These are phyloP conservation scores for Nematolebias whitei DNA, from an alignment of 2,113 vertebrate genomes.

Conservation along the genomic window DNA sequence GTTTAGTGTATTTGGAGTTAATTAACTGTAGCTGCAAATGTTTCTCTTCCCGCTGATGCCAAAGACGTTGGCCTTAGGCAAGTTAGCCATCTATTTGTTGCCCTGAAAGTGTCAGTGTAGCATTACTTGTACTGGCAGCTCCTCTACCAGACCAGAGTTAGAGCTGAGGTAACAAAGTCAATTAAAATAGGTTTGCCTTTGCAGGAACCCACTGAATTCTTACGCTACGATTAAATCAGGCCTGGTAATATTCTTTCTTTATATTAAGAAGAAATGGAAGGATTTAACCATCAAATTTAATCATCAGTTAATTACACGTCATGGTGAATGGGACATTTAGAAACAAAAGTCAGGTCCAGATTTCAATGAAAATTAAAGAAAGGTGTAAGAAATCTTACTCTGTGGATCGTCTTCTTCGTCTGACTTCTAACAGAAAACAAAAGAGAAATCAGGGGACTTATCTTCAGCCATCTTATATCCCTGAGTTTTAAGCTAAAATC, in stretches of 20 bases:
- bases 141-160: not conserved
- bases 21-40: conserved; percentile 40
- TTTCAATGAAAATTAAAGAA: too few species aligned
- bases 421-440: too few species aligned
- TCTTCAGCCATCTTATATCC: too few species aligned
- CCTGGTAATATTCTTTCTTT: not conserved
- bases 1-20: conserved; percentile 34
- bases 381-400: too few species aligned
- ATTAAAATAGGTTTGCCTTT: not conserved
- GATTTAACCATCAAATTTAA: too few species aligned
- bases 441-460: too few species aligned
- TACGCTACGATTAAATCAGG: not conserved
- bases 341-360: too few species aligned
- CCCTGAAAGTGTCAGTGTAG: conserved; percentile 26
- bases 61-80: conserved; percentile 38
- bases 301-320: too few species aligned
- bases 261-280: too few species aligned
- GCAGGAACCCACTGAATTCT: not conserved
- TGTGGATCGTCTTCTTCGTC: too few species aligned
- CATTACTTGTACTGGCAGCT: conserved; percentile 17
- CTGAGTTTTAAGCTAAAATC: too few species aligned
- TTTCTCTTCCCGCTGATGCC: conserved; percentile 37
- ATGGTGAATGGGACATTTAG: too few species aligned
- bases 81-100: conserved; percentile 46
- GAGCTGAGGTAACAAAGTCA: conserved; percentile 10